Percentiles rank a stretch among this genome's conserved stretches.
phyloP scores from a whole-genome alignment of 1,140 invertebrate genomes.

The Chrysomallon squamiferum region DNA sequence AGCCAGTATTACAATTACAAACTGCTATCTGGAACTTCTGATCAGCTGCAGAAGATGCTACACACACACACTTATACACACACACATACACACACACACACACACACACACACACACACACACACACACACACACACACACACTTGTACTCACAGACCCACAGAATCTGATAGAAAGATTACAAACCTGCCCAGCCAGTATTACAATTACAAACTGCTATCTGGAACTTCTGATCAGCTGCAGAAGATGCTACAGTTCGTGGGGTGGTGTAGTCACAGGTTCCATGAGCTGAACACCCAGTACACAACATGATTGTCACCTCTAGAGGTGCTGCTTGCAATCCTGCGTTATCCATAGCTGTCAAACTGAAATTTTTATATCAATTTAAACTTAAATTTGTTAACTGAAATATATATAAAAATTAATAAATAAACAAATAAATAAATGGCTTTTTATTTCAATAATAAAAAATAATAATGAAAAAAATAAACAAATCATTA shows the following conservation, averaged over 20 bases:
- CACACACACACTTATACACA: neutral
- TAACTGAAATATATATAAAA: no score
- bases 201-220: neutral
- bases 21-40: neutral
- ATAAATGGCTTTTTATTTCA: no score
- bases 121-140: neutral
- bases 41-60: neutral
- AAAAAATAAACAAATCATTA: no score
- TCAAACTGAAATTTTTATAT: constrained; percentile 1
- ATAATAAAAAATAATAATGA: no score
- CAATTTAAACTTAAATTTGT: no score
- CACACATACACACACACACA: neutral
- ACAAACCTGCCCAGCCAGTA: neutral
- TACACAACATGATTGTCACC: neutral
- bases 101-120: no score
- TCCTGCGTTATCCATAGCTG: neutral
- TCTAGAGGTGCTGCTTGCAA: neutral
- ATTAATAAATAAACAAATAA: no score
- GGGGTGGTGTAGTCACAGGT: neutral
- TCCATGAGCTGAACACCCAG: neutral
- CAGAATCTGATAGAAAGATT: no score
- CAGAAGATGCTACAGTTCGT: neutral
- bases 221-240: neutral
- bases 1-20: neutral
- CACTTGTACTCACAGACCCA: neutral